These are phyloP conservation scores for Caenorhabditis virilis DNA, from an alignment of 2,888 invertebrate genomes.

Conservation along the genomic window DNA sequence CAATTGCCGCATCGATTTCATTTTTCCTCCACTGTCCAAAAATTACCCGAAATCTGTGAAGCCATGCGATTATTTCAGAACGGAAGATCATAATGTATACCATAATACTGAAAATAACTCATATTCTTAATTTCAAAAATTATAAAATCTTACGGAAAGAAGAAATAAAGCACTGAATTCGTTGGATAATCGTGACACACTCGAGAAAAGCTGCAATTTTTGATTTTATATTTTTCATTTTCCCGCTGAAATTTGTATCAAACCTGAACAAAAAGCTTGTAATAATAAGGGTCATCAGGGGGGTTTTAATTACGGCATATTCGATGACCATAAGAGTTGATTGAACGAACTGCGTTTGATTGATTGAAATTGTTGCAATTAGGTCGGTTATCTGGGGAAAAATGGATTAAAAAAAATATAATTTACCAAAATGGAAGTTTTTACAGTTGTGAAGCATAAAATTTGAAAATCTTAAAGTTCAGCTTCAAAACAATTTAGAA, in stretches of 20 bases:
- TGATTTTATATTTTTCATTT: too few relatives aligned
- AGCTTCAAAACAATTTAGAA: too few relatives aligned
- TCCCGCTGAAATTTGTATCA: conserved; percentile 55
- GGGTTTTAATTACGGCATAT: conserved; percentile 65
- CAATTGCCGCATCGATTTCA: conserved; percentile 24
- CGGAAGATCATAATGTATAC: conserved; percentile 65
- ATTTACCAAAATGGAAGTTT: too few relatives aligned
- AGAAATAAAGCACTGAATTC: conserved; percentile 82
- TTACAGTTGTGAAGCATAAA: conserved; percentile 71
- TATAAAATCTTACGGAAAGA: conserved; percentile 81
- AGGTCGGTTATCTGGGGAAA: conserved; percentile 55
- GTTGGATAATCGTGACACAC: conserved; percentile 80
- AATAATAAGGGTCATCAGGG: conserved; percentile 60
- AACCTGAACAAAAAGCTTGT: conserved; percentile 63
- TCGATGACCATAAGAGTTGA: conserved; percentile 43
- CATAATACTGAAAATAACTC: conserved; percentile 65
- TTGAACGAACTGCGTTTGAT: conserved; percentile 38
- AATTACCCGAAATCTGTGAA: conserved; percentile 7
- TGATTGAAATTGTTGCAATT: conserved; percentile 36
- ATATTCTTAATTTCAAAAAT: conserved; percentile 6
- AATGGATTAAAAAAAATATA: too few relatives aligned
- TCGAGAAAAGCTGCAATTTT: conserved; percentile 70
- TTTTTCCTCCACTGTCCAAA: conserved; percentile 16
- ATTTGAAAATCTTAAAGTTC: too few relatives aligned
- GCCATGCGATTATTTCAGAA: conserved; percentile 33